Evolutionary conservation across 2,113 vertebrate species (phyloP), one percentile per base, ranked within the genome.

Genomic region (Sturnira hondurensis): DNA sequence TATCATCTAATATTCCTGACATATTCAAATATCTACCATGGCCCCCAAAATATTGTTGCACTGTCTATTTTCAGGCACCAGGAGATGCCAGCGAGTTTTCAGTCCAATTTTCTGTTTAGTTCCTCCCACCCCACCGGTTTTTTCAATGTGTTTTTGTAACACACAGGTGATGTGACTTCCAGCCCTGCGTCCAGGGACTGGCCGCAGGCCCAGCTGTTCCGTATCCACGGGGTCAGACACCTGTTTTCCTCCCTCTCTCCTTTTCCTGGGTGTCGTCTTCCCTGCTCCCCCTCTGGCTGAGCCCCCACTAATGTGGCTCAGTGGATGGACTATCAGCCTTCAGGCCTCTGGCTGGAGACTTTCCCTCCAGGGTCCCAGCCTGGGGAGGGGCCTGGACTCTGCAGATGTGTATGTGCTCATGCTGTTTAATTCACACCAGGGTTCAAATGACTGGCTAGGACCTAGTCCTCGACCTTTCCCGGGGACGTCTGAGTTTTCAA

Each of bases 141-240:
- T 63, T 63, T 17, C 15, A n/a, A 83, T 68, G 33, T n/a, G 43
- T 84, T 83, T 36, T 68, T 83, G 77, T 93, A 36, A 95, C 43
- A 43, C 45, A 33, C 14, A 26, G 43, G 14, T 36, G 28, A 33
- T 20, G 54, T 38, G 67, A 20, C 56, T 47, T 7, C n/a, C 24
- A 92, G 63, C 45, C 16, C 9, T 41, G 16, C 41, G n/a, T 38
- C 56, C 56, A 36, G 45, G 22, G 50, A 77, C 68, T 20, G 4
- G 4, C n/a, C n/a, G n/a, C n/a, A n/a, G n/a, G n/a, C n/a, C n/a
- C n/a, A n/a, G n/a, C n/a, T n/a, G n/a, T n/a, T n/a, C n/a, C n/a
- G n/a, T n/a, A n/a, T n/a, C n/a, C n/a, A n/a, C n/a, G n/a, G n/a
- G n/a, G n/a, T n/a, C 19, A 38, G 7, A 28, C 41, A 20, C 15